These are phyloP conservation scores for Protobothrops mucrosquamatus DNA, from an alignment of 2,113 vertebrate species.

Conservation along the genomic window DNA sequence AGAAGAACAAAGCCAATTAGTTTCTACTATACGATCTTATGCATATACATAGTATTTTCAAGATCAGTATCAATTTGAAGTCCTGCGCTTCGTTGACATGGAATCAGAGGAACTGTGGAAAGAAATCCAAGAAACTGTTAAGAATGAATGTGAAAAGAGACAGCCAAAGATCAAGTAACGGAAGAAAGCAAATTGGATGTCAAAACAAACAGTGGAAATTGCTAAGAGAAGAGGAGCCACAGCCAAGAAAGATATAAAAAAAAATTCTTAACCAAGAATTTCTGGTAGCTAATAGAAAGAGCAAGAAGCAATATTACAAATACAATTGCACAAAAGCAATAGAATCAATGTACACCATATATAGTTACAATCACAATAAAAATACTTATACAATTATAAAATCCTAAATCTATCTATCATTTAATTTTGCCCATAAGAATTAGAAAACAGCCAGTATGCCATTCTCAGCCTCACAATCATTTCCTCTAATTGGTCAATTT, in stretches of 20 bases:
- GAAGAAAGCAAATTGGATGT: not conserved
- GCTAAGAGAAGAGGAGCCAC: not conserved
- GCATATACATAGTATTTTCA: not conserved
- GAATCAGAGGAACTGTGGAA: not conserved
- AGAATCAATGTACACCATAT: not conserved
- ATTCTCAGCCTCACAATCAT: not conserved
- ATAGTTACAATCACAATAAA: not conserved
- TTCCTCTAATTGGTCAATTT: not conserved
- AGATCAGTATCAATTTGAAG: not conserved
- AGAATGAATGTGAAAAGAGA: not conserved
- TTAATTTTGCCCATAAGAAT: not conserved
- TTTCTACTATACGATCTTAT: not conserved
- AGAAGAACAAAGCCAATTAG: not conserved
- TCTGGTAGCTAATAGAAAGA: not conserved
- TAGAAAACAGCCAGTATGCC: not conserved
- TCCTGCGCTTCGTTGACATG: not conserved
- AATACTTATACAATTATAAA: not conserved
- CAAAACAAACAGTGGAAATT: not conserved
- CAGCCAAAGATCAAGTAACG: not conserved
- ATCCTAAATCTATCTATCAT: not conserved
- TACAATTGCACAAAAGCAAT: not conserved
- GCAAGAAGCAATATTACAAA: not conserved
- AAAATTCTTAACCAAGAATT: not conserved
- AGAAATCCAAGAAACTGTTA: not conserved
- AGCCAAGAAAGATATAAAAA: not conserved